Conservation (phyloP, 2,888 invertebrate species). For the Conus canariensis region DNA sequence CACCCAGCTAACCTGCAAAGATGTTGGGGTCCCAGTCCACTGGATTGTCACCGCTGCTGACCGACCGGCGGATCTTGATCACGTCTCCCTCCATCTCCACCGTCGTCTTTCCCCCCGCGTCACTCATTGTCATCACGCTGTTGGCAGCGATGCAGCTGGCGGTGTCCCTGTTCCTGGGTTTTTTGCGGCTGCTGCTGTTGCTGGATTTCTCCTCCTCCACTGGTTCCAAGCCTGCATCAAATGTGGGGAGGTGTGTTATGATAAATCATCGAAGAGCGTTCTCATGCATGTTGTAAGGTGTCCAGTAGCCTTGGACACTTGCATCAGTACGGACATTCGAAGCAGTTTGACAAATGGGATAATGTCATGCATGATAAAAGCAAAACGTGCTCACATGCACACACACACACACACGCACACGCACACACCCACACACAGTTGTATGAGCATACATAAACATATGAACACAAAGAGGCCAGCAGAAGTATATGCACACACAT, state of each 20-base stretch:
- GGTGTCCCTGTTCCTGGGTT: not conserved
- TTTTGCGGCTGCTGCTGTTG: not conserved
- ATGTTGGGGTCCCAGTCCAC: constrained; percentile 48
- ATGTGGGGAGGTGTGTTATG: not conserved
- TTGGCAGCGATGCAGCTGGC: not conserved
- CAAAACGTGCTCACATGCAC: not conserved
- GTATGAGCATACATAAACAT: not conserved
- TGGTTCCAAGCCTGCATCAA: not conserved
- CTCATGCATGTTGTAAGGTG: not conserved
- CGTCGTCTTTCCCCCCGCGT: not conserved
- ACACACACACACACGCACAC: not conserved
- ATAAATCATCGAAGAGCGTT: not conserved
- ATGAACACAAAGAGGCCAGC: not conserved
- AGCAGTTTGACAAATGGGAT: no score
- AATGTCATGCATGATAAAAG: no score
- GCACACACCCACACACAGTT: not conserved
- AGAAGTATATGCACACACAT: not conserved
- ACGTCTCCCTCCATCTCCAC: constrained; percentile 43
- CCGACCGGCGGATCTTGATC: constrained; percentile 47
- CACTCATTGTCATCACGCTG: constrained; percentile 34
- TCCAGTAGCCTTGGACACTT: no score
- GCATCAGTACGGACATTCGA: no score
- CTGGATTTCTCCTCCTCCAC: constrained; percentile 24
- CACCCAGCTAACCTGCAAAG: constrained; percentile 49
- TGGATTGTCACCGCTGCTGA: constrained; percentile 45